Percentiles rank a stretch among this genome's conserved stretches.
phyloP scores from a whole-genome alignment of 2,113 vertebrate species.

The Oceanites oceanicus region DNA sequence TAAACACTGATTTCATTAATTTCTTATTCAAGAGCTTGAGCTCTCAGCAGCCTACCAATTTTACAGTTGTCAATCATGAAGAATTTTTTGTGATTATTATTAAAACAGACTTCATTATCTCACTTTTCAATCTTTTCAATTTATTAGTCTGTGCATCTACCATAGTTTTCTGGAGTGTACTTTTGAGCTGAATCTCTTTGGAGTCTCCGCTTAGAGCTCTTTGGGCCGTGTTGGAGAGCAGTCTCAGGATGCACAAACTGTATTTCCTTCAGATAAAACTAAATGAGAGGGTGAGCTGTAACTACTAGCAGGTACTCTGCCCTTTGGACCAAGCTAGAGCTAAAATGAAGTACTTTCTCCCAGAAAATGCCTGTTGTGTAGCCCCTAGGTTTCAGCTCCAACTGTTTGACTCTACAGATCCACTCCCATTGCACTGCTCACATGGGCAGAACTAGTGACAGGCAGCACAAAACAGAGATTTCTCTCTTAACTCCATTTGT shows the following conservation, averaged over 20 bases:
- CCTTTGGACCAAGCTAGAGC: not conserved
- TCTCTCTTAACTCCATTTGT: not conserved
- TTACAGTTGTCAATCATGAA: not conserved
- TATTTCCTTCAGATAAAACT: not conserved
- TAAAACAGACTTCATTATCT: not conserved
- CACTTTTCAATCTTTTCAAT: not conserved
- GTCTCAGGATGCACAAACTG: not conserved
- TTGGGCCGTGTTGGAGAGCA: not conserved
- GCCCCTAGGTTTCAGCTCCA: not conserved
- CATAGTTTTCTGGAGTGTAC: not conserved
- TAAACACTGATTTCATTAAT: not conserved
- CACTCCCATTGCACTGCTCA: not conserved
- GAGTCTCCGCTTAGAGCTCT: not conserved
- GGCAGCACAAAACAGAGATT: not conserved
- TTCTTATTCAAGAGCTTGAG: not conserved
- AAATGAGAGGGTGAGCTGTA: not conserved
- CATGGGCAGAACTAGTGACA: not conserved
- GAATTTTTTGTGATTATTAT: not conserved
- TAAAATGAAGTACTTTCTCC: not conserved
- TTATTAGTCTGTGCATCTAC: not conserved
- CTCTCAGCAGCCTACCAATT: not conserved
- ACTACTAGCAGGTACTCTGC: not conserved
- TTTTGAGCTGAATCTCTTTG: not conserved
- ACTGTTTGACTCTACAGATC: not conserved
- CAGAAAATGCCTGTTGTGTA: not conserved